Evolutionary conservation across 2,797 vertebrate genomes (phyloP).

Genomic region (Leptoclinus maculatus): DNA sequence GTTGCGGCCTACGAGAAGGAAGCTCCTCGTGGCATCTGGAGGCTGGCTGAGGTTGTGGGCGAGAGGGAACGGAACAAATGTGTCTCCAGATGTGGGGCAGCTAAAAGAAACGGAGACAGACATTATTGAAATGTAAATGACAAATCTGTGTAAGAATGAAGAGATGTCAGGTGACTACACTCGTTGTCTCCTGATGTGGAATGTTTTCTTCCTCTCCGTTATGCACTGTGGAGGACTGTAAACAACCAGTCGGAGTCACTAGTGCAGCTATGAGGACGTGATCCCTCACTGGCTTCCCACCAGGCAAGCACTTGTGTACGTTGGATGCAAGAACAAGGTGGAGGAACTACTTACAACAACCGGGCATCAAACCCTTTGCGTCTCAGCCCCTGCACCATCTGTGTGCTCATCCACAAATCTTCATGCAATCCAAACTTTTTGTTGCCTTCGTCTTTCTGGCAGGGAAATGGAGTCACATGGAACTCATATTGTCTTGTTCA

Average conservation of each 20-base stretch:
- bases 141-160: neutral
- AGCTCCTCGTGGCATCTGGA: slow-evolving; percentile 85
- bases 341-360: neutral
- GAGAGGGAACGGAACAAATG: slow-evolving; percentile 85
- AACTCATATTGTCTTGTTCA: neutral
- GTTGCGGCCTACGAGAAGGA: slow-evolving; percentile 93
- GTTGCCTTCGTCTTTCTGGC: neutral
- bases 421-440: neutral
- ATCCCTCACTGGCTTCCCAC: neutral
- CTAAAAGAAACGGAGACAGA: slow-evolving; percentile 57
- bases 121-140: neutral
- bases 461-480: neutral
- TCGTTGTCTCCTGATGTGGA: neutral
- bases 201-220: neutral
- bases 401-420: neutral
- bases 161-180: neutral
- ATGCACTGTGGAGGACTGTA: neutral
- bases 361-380: neutral
- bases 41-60: slow-evolving; percentile 80
- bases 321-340: neutral
- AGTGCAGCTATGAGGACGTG: neutral
- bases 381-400: neutral
- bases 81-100: slow-evolving; percentile 71
- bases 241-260: neutral
- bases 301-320: too few relatives aligned